Conservation (phyloP, 2,888 invertebrate species). For the Gymnoscelis rufifasciata region DNA sequence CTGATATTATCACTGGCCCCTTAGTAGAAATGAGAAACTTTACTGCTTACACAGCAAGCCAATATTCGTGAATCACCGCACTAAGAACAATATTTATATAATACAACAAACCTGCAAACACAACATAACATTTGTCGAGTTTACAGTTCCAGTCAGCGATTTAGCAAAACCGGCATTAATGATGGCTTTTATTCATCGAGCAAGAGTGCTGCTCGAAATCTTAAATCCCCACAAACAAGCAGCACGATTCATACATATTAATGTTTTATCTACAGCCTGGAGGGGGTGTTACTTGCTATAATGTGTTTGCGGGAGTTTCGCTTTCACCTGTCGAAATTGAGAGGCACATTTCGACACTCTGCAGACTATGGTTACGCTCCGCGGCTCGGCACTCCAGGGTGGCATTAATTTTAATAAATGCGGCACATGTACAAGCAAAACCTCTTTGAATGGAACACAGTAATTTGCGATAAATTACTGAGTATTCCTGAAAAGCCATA, state of each 20-base stretch:
- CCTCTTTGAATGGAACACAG: slow-evolving; percentile 20
- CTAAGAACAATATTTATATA: no score
- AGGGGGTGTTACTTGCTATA: slow-evolving; percentile 54
- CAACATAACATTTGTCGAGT: background rate
- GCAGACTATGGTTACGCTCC: slow-evolving; percentile 28
- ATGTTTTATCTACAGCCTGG: slow-evolving; percentile 68
- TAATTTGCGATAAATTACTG: slow-evolving; percentile 19
- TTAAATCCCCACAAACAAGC: slow-evolving; percentile 65
- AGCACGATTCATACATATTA: slow-evolving; percentile 69
- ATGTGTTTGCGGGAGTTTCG: slow-evolving; percentile 62
- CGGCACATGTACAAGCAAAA: slow-evolving; percentile 19
- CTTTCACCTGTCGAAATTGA: slow-evolving; percentile 57
- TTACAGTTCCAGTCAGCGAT: background rate
- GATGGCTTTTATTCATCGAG: slow-evolving; percentile 56
- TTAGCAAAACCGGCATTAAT: slow-evolving; percentile 26
- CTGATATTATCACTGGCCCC: no score
- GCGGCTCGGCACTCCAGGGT: slow-evolving; percentile 22
- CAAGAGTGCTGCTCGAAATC: slow-evolving; percentile 58
- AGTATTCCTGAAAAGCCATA: slow-evolving; percentile 13
- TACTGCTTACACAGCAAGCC: no score
- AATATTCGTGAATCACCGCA: no score
- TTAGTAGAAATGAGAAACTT: no score
- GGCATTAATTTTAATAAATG: slow-evolving; percentile 31
- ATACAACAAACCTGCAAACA: no score
- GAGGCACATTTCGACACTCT: slow-evolving; percentile 31